Evolutionary conservation across 2,113 vertebrate genomes (phyloP).

Genomic region (western clawed frog (Xenopus tropicalis)): UCB_Xtro_10.0 CM004448.2:35772001-35772500

Average conservation of each 20-base stretch:
- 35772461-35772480: too few relatives aligned
- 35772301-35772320: neutral
- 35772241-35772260: neutral
- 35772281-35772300: neutral
- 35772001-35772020: conserved; percentile 73
- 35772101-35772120: conserved; percentile 72
- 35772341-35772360: too few relatives aligned
- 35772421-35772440: too few relatives aligned
- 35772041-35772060: conserved; percentile 85
- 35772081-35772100: conserved; percentile 79
- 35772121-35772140: conserved; percentile 86
- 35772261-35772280: neutral
- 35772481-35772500: too few relatives aligned
- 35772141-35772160: conserved; percentile 83
- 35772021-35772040: conserved; percentile 73
- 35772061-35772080: conserved; percentile 69
- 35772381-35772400: too few relatives aligned
- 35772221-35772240: conserved; percentile 18
- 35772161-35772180: conserved; percentile 71
- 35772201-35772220: conserved; percentile 82
- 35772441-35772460: too few relatives aligned
- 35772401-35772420: too few relatives aligned
- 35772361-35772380: too few relatives aligned
- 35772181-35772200: conserved; percentile 82
- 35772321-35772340: too few relatives aligned